Evolutionary conservation across 2,113 vertebrate genomes (phyloP).

Genomic region (Phainopepla nitens): DNA sequence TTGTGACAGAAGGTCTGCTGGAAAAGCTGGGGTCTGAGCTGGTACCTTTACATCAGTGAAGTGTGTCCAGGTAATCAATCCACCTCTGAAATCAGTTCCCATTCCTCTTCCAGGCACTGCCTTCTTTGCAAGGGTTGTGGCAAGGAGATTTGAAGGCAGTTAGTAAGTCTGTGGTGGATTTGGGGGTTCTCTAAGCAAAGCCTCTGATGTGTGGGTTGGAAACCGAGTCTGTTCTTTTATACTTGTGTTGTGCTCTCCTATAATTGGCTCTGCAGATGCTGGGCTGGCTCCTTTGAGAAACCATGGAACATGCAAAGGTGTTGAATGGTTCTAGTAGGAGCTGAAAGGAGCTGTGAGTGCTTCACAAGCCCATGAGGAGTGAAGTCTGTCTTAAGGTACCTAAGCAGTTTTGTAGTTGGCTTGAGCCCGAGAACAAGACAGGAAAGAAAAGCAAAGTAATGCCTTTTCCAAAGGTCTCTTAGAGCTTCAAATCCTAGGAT

Average conservation of each 20-base stretch:
- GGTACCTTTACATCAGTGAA: neutral
- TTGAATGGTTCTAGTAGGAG: neutral
- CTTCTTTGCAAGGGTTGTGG: neutral
- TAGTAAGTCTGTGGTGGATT: neutral
- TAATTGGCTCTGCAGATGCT: neutral
- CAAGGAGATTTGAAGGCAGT: neutral
- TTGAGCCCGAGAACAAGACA: neutral
- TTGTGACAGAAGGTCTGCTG: neutral
- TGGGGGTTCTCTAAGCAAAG: neutral
- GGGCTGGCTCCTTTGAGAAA: neutral
- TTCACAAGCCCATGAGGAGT: neutral
- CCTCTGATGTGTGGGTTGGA: neutral
- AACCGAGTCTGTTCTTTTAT: neutral
- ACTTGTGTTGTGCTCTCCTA: neutral
- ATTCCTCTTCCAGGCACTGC: neutral
- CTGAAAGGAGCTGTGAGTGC: constrained; percentile 6
- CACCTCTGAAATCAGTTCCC: neutral
- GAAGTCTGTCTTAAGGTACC: neutral
- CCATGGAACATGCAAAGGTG: neutral
- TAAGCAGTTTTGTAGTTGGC: neutral
- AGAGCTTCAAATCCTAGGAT: neutral
- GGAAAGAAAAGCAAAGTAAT: neutral
- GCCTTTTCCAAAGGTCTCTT: neutral
- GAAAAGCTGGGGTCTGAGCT: neutral
- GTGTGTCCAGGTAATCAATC: neutral